Percentiles rank a stretch among this genome's conserved stretches.
Conservation (phyloP, 2,888 invertebrate species). For the Rapana venosa region DNA sequence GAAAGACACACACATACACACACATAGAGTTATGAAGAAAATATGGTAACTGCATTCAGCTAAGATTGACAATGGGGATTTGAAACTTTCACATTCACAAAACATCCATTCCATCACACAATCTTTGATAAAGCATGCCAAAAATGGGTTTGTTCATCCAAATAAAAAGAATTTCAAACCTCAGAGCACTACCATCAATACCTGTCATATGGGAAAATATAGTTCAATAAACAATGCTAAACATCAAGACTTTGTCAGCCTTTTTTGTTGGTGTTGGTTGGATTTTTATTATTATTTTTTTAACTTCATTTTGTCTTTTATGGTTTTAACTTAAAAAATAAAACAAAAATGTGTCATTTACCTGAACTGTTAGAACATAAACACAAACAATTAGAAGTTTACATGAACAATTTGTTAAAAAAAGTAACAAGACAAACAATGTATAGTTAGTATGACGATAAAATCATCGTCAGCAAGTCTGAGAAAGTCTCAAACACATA, state of each 20-base stretch:
- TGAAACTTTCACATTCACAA: background rate
- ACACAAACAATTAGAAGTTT: too few species aligned
- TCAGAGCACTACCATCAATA: background rate
- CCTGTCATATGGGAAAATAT: too few species aligned
- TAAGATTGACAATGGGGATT: background rate
- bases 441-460: background rate
- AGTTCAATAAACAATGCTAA: too few species aligned
- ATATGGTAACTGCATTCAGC: background rate
- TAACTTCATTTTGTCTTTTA: too few species aligned
- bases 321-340: too few species aligned
- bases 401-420: background rate
- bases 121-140: slow-evolving; percentile 11
- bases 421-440: background rate
- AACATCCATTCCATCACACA: background rate
- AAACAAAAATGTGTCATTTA: too few species aligned
- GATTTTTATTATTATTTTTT: too few species aligned
- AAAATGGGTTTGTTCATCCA: background rate
- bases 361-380: too few species aligned
- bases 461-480: too few species aligned
- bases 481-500: background rate
- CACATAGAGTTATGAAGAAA: slow-evolving; percentile 11
- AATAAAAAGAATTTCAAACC: background rate
- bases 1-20: background rate
- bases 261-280: too few species aligned
- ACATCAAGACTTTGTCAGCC: too few species aligned